A percentile compares a stretch with the other conserved stretches of the same genome.
These are phyloP conservation scores for Eupsilia transversa DNA, from an alignment of 2,888 invertebrate genomes.

Conservation along the genomic window DNA sequence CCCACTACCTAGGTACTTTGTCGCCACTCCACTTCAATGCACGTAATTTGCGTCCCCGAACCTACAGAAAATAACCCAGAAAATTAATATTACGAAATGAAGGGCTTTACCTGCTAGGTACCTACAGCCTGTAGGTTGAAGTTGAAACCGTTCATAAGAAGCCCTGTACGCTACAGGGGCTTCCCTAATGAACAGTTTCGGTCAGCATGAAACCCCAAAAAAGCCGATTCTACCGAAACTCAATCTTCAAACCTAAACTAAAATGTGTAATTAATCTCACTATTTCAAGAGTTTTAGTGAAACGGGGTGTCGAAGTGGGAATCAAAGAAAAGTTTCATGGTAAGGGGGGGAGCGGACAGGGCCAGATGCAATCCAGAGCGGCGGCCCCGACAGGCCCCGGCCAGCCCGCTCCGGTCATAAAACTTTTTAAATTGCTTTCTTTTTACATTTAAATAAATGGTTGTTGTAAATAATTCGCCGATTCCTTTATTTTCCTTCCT, in stretches of 20 bases:
- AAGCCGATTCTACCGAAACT: slow-evolving; percentile 10
- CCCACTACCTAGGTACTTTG: background rate
- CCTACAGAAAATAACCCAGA: background rate
- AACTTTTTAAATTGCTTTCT: slow-evolving; percentile 68
- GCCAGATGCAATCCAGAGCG: slow-evolving; percentile 39
- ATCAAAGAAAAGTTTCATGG: slow-evolving; percentile 51
- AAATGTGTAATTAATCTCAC: slow-evolving; percentile 59
- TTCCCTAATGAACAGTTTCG: slow-evolving; percentile 15
- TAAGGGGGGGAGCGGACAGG: slow-evolving; percentile 20
- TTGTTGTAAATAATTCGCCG: slow-evolving; percentile 61
- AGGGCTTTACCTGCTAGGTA: background rate
- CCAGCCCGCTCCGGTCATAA: slow-evolving; percentile 52
- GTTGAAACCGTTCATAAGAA: too few relatives aligned
- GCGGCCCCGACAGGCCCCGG: slow-evolving; percentile 20
- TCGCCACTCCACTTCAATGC: too few relatives aligned
- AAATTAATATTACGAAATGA: slow-evolving; percentile 1
- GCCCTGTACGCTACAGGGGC: slow-evolving; percentile 19
- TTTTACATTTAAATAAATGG: slow-evolving; percentile 68
- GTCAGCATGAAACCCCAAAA: slow-evolving; percentile 31
- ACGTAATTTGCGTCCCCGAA: too few relatives aligned
- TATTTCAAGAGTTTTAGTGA: slow-evolving; percentile 36
- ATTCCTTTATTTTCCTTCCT: slow-evolving; percentile 54
- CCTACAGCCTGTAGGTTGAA: too few relatives aligned
- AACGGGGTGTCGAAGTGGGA: slow-evolving; percentile 33
- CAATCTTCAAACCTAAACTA: slow-evolving; percentile 20